Evolutionary conservation across 2,113 vertebrate species (phyloP).

Genomic region (Xyrauchen texanus): DNA sequence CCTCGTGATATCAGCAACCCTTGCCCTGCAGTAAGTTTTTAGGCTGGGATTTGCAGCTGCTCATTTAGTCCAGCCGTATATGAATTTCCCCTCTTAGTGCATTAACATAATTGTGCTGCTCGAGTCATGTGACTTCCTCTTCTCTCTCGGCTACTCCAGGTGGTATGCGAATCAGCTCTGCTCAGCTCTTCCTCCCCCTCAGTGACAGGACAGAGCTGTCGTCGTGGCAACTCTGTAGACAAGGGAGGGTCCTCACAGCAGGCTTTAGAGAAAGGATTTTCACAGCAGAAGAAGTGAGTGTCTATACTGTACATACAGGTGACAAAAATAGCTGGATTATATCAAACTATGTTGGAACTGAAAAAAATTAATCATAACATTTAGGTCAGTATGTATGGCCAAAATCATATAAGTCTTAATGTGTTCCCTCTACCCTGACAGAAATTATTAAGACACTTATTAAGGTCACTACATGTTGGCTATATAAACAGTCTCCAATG

Average conservation of each 20-base stretch:
- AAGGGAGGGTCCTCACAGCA: slow-evolving; percentile 88
- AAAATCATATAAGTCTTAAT: neutral
- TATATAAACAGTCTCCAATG: slow-evolving; percentile 11
- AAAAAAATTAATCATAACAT: neutral
- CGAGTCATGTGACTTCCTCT: slow-evolving; percentile 36
- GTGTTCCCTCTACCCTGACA: neutral
- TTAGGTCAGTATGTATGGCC: neutral
- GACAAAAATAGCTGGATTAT: neutral
- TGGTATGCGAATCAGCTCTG: slow-evolving; percentile 86
- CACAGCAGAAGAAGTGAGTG: slow-evolving; percentile 90
- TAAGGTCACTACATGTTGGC: neutral
- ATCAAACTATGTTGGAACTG: neutral
- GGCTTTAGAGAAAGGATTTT: slow-evolving; percentile 74
- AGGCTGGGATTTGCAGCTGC: slow-evolving; percentile 11
- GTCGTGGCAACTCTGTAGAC: slow-evolving; percentile 90
- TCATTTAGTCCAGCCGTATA: slow-evolving; percentile 6
- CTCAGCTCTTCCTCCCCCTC: slow-evolving; percentile 80
- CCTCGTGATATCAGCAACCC: slow-evolving; percentile 84
- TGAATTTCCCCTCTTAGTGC: neutral
- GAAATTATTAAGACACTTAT: neutral
- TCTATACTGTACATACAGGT: neutral
- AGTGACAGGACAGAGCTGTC: slow-evolving; percentile 83
- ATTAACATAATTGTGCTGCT: slow-evolving; percentile 35
- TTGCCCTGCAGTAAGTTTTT: slow-evolving; percentile 69
- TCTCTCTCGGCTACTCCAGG: slow-evolving; percentile 79